Evolutionary conservation across 2,888 invertebrate genomes (phyloP).

Genomic region (Dynastes maya): DNA sequence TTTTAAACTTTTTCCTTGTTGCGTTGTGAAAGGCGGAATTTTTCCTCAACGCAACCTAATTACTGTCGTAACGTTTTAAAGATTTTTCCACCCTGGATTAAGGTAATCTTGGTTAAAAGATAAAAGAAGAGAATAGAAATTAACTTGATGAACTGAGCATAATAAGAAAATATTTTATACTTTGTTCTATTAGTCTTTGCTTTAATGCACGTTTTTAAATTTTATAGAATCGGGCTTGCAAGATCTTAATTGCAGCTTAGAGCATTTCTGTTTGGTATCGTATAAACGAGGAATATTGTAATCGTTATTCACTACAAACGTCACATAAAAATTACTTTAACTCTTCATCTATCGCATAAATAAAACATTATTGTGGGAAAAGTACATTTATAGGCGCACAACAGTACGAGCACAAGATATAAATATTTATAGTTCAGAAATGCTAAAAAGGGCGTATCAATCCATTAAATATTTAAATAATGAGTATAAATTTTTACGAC

Average conservation of each 20-base stretch:
- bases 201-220: neutral
- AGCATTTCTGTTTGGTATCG: too few species aligned
- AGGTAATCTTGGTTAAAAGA: too few species aligned
- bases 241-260: neutral
- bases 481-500: slow-evolving; percentile 43
- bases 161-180: neutral
- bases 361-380: slow-evolving; percentile 28
- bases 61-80: slow-evolving; percentile 37
- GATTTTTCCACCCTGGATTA: neutral
- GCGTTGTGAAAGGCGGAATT: neutral
- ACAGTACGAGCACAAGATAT: neutral
- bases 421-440: slow-evolving; percentile 38
- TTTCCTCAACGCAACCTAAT: slow-evolving; percentile 32
- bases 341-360: slow-evolving; percentile 21
- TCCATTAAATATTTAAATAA: slow-evolving; percentile 43
- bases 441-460: slow-evolving; percentile 29
- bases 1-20: slow-evolving; percentile 31
- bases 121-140: neutral
- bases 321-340: slow-evolving; percentile 19
- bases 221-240: neutral
- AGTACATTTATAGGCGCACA: neutral
- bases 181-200: too few species aligned
- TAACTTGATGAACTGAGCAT: too few species aligned
- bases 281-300: neutral
- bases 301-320: slow-evolving; percentile 7